phyloP scores from a whole-genome alignment of 2,797 vertebrate genomes.

The Hippoglossus hippoglossus region DNA sequence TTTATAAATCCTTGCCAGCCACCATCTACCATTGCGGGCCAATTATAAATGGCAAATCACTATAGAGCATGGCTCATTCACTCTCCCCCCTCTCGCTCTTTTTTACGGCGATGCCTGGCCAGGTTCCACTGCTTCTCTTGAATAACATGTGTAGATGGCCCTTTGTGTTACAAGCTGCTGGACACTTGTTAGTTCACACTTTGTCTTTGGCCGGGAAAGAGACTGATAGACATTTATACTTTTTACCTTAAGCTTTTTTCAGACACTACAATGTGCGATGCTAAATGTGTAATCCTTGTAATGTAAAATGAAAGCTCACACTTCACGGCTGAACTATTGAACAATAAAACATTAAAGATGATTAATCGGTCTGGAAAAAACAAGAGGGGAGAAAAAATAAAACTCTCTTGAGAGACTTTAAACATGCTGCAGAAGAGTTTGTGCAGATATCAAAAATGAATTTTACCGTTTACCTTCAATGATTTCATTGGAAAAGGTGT shows the following conservation, averaged over 20 bases:
- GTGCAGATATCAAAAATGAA: too few species aligned
- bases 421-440: too few species aligned
- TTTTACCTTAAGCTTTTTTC: slow-evolving; percentile 27
- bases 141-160: slow-evolving; percentile 82
- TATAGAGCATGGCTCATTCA: slow-evolving; percentile 75
- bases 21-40: slow-evolving; percentile 80
- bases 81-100: slow-evolving; percentile 53
- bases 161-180: slow-evolving; percentile 80
- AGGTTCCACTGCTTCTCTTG: slow-evolving; percentile 77
- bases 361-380: slow-evolving; percentile 54
- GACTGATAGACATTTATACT: slow-evolving; percentile 25
- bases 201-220: slow-evolving; percentile 52
- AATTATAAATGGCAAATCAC: slow-evolving; percentile 85
- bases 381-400: background rate
- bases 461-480: background rate
- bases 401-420: background rate
- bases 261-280: slow-evolving; percentile 22
- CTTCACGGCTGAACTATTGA: slow-evolving; percentile 53
- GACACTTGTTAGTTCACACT: slow-evolving; percentile 80
- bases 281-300: slow-evolving; percentile 15
- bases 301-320: slow-evolving; percentile 26
- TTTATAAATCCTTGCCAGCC: slow-evolving; percentile 67
- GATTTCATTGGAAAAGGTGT: background rate
- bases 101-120: slow-evolving; percentile 77
- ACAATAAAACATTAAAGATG: slow-evolving; percentile 73